Percentiles rank a stretch among this genome's conserved stretches.
phyloP scores from a whole-genome alignment of 2,797 vertebrate genomes.

The Rhinoraja longicauda region DNA sequence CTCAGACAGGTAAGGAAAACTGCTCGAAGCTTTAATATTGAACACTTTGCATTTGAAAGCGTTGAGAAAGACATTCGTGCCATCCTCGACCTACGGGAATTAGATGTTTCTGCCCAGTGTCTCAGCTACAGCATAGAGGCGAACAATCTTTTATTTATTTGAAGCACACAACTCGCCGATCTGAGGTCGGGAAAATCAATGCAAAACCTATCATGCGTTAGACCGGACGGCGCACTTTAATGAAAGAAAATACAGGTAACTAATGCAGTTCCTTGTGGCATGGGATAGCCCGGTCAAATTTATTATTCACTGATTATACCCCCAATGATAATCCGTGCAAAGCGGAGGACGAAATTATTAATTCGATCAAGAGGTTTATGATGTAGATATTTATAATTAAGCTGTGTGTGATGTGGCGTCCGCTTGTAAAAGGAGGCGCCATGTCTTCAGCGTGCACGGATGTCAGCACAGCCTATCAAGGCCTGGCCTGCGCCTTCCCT shows the following conservation, averaged over 20 bases:
- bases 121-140: neutral
- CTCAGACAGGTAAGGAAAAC: neutral
- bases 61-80: neutral
- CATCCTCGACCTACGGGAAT: neutral
- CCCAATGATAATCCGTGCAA: neutral
- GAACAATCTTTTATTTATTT: neutral
- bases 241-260: constrained; percentile 24
- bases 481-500: constrained; percentile 39
- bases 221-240: neutral
- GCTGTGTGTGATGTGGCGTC: neutral
- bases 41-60: neutral
- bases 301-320: constrained; percentile 1
- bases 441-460: neutral
- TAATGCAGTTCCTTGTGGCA: neutral
- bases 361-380: neutral
- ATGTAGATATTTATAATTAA: constrained; percentile 21
- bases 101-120: neutral
- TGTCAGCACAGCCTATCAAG: constrained; percentile 34
- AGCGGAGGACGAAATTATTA: constrained; percentile 2
- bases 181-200: neutral
- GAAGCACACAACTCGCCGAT: neutral
- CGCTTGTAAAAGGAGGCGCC: constrained; percentile 30
- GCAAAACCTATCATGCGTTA: neutral
- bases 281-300: neutral
- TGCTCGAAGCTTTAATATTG: neutral